Conservation (phyloP, 1,140 invertebrate species). For the Dufourea novaeangliae region DNA sequence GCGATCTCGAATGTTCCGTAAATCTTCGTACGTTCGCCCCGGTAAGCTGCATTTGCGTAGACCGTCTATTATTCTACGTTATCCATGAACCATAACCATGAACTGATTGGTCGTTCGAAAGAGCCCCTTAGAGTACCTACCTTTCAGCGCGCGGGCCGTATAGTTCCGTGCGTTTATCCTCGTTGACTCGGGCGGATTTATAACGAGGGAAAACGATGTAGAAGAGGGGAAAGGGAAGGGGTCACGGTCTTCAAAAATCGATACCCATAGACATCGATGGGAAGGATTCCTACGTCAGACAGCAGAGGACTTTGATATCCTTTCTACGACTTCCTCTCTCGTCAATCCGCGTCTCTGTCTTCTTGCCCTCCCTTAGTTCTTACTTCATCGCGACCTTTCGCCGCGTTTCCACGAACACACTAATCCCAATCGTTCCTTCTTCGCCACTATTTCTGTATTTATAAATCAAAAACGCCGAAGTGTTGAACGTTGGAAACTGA, state of each 20-base stretch:
- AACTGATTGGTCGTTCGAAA: background rate
- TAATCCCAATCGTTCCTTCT: background rate
- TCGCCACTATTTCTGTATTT: conserved; percentile 12
- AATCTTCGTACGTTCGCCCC: too few species aligned
- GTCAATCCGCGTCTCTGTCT: background rate
- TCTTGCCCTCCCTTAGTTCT: too few species aligned
- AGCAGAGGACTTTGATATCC: conserved; percentile 52
- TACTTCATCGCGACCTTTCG: background rate
- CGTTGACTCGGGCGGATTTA: background rate
- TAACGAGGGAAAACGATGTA: conserved; percentile 13
- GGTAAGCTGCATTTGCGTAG: too few species aligned
- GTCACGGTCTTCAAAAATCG: conserved; percentile 31
- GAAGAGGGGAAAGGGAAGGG: too few species aligned
- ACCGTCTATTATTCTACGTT: too few species aligned
- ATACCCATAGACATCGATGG: conserved; percentile 41
- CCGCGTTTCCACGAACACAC: background rate
- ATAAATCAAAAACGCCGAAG: conserved; percentile 30
- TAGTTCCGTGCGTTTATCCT: conserved; percentile 5
- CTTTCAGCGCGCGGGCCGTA: background rate
- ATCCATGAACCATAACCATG: too few species aligned
- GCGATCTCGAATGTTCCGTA: too few species aligned
- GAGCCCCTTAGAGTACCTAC: background rate
- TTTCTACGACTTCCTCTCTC: conserved; percentile 1
- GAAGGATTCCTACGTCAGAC: conserved; percentile 54
- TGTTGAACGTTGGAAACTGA: conserved; percentile 10